Percentiles rank a stretch among this genome's conserved stretches.
Evolutionary conservation across 2,888 invertebrate genomes (phyloP).

Genomic region (Ectropis crepuscularia): DNA sequence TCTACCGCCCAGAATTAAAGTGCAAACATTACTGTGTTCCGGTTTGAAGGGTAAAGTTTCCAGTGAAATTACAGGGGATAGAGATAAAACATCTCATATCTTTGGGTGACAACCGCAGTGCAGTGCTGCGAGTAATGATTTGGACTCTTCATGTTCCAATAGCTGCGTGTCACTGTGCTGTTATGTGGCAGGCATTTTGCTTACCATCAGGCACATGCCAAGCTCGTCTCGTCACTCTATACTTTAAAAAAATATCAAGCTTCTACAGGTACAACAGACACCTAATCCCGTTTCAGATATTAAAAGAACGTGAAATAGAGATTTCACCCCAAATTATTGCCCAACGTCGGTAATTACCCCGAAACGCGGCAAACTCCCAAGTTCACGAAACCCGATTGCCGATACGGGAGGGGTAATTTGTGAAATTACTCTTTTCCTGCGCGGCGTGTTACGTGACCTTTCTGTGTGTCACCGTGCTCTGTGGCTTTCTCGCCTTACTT

Average conservation of each 20-base stretch:
- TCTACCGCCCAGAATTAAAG: too few relatives aligned
- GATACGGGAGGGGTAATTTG: conserved; percentile 32
- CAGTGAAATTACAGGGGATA: too few relatives aligned
- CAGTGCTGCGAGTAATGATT: too few relatives aligned
- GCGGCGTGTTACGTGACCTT: conserved; percentile 33
- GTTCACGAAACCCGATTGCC: conserved; percentile 27
- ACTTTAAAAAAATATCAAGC: neutral
- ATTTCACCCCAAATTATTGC: conserved; percentile 8
- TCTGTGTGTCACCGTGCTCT: conserved; percentile 28
- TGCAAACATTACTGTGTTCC: too few relatives aligned
- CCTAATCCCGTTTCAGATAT: neutral
- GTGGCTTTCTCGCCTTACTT: conserved; percentile 17
- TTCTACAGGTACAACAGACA: neutral
- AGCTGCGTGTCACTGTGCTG: too few relatives aligned
- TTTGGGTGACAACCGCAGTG: too few relatives aligned
- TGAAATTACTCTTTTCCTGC: conserved; percentile 36
- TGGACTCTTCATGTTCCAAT: too few relatives aligned
- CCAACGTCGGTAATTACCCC: conserved; percentile 21
- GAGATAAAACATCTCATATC: too few relatives aligned
- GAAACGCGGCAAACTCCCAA: conserved; percentile 26
- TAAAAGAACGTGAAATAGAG: conserved; percentile 5
- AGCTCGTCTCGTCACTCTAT: too few relatives aligned
- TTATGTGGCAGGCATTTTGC: too few relatives aligned
- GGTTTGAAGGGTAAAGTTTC: too few relatives aligned
- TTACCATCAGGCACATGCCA: too few relatives aligned